phyloP scores from a whole-genome alignment of 2,113 vertebrate genomes.

The Aegotheles bennettii region DNA sequence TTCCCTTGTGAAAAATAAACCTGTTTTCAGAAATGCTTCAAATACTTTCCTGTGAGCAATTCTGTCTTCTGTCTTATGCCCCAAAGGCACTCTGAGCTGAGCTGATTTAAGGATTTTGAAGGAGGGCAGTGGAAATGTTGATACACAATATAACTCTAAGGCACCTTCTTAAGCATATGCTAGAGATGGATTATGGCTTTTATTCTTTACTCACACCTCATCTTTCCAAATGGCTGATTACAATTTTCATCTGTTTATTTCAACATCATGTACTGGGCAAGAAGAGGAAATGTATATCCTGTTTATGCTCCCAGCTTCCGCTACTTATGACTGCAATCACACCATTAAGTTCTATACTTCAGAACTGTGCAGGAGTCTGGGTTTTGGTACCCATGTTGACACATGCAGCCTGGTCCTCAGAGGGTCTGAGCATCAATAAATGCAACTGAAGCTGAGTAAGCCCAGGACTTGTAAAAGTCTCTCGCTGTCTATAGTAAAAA shows the following conservation, averaged over 20 bases:
- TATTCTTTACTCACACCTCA: slow-evolving; percentile 2
- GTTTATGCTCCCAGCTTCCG: not conserved
- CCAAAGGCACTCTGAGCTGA: slow-evolving; percentile 47
- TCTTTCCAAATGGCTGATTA: slow-evolving; percentile 11
- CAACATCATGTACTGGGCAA: not conserved
- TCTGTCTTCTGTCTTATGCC: not conserved
- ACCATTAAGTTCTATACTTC: not conserved
- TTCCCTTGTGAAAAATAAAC: slow-evolving; percentile 35
- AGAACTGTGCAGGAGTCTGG: not conserved
- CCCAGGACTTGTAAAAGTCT: not conserved
- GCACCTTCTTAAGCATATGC: slow-evolving; percentile 5
- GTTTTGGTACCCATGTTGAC: not conserved
- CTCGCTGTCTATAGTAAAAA: not conserved
- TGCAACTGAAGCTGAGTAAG: not conserved
- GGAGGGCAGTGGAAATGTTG: not conserved
- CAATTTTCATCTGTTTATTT: slow-evolving; percentile 8
- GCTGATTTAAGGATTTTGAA: slow-evolving; percentile 55
- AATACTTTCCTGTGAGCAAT: slow-evolving; percentile 10
- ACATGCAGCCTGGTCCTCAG: not conserved
- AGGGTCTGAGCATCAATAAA: not conserved
- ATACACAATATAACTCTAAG: slow-evolving; percentile 6
- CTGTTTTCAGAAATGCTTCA: slow-evolving; percentile 39
- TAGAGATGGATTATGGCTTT: slow-evolving; percentile 48
- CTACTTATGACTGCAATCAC: not conserved
- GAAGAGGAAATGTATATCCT: not conserved